phyloP scores from a whole-genome alignment of 1,140 invertebrate species.

The Polyergus mexicanus region DNA sequence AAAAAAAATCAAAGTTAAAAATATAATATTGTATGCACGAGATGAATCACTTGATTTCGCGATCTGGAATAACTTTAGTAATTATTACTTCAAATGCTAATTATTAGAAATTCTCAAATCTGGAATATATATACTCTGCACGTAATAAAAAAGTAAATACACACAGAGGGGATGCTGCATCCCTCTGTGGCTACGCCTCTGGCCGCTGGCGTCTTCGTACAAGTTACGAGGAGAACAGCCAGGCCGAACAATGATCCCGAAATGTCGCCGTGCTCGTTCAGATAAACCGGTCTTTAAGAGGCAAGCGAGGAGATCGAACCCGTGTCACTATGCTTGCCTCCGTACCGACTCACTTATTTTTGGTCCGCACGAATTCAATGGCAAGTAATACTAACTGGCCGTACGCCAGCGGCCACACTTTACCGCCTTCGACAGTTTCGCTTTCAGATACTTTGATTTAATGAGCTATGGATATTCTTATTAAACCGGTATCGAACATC shows the following conservation, averaged over 20 bases:
- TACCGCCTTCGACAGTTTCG: neutral
- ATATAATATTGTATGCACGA: neutral
- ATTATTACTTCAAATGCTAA: neutral
- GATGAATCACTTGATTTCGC: neutral
- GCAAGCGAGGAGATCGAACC: constrained; percentile 72
- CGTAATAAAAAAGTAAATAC: neutral
- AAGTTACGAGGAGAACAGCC: constrained; percentile 51
- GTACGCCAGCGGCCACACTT: constrained; percentile 47
- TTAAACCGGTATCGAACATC: neutral
- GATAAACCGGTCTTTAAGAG: constrained; percentile 73
- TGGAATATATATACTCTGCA: too few relatives aligned
- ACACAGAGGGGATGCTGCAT: neutral
- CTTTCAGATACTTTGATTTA: constrained; percentile 27
- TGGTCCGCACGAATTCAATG: constrained; percentile 71
- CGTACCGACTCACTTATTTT: constrained; percentile 71
- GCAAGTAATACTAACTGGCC: constrained; percentile 65
- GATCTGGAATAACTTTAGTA: neutral
- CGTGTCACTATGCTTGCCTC: constrained; percentile 68
- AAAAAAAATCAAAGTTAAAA: neutral
- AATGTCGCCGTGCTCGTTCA: constrained; percentile 59
- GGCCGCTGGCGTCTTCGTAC: constrained; percentile 34
- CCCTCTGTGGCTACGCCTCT: constrained; percentile 3
- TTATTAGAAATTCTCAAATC: neutral
- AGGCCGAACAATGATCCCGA: constrained; percentile 69
- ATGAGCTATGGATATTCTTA: neutral